phyloP scores from a whole-genome alignment of 2,113 vertebrate genomes.

The Nettapus auritus region DNA sequence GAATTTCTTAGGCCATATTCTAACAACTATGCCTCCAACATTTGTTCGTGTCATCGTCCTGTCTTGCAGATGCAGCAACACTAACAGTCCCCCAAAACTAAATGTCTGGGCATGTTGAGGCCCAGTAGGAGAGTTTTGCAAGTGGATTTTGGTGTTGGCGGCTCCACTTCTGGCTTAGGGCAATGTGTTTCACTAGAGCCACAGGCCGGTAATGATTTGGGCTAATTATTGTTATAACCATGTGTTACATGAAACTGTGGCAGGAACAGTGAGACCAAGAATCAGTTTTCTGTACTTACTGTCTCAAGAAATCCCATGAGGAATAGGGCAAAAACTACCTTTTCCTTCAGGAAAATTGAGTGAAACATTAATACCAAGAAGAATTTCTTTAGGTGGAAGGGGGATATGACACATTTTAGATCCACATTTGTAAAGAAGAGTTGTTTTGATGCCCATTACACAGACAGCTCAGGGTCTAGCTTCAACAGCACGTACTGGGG shows the following conservation, averaged over 20 bases:
- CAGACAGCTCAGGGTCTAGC: background rate
- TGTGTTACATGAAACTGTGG: background rate
- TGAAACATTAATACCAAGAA: background rate
- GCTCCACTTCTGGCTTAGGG: background rate
- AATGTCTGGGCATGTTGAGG: background rate
- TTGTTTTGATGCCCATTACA: background rate
- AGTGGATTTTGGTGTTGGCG: background rate
- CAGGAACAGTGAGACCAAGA: background rate
- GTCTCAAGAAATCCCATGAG: background rate
- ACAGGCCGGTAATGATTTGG: background rate
- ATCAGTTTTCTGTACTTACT: background rate
- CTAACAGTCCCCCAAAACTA: background rate
- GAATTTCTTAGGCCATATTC: background rate
- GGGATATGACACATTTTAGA: background rate
- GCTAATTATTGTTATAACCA: background rate
- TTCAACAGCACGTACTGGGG: background rate
- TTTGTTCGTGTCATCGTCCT: background rate
- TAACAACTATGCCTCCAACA: background rate
- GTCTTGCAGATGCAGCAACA: background rate
- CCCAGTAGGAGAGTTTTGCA: background rate
- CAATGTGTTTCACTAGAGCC: background rate
- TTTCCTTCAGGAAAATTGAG: background rate
- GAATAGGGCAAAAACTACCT: background rate
- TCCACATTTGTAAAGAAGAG: background rate
- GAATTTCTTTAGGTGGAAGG: background rate